Conservation (phyloP, 2,888 invertebrate genomes). For the Diarsia mendica region DNA sequence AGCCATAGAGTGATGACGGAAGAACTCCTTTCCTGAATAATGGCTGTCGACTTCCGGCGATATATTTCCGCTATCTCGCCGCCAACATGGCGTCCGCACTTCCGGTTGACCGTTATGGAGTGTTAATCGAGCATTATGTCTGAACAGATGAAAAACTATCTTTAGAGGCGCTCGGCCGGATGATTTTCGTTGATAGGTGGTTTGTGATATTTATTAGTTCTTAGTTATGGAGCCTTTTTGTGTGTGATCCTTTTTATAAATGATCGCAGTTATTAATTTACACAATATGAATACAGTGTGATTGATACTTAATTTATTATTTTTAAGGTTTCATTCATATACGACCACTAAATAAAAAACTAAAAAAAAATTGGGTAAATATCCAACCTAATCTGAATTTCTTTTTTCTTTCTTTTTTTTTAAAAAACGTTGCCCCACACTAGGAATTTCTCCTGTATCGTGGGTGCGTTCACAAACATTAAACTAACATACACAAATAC, state of each 20-base stretch:
- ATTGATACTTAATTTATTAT: not conserved
- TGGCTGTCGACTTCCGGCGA: conserved; percentile 87
- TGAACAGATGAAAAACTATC: conserved; percentile 87
- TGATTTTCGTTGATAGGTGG: conserved; percentile 73
- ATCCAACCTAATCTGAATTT: no score
- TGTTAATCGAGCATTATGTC: conserved; percentile 89
- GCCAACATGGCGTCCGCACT: conserved; percentile 85
- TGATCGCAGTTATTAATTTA: no score
- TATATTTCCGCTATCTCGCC: conserved; percentile 89
- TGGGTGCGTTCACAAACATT: no score
- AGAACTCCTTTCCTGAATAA: conserved; percentile 87
- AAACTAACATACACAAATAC: no score
- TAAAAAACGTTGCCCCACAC: no score
- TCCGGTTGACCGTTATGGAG: conserved; percentile 89
- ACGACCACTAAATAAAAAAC: no score
- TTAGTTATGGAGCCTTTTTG: not conserved
- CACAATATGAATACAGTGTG: no score
- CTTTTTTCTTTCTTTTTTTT: no score
- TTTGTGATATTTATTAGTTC: conserved; percentile 38
- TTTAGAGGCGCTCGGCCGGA: conserved; percentile 70
- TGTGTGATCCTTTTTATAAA: no score
- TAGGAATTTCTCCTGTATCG: no score
- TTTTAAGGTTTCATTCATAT: not conserved
- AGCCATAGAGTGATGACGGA: conserved; percentile 86
- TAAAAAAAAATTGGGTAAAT: no score